Evolutionary conservation across 1,140 invertebrate species (phyloP).

Genomic region (Coboldia fuscipes): DNA sequence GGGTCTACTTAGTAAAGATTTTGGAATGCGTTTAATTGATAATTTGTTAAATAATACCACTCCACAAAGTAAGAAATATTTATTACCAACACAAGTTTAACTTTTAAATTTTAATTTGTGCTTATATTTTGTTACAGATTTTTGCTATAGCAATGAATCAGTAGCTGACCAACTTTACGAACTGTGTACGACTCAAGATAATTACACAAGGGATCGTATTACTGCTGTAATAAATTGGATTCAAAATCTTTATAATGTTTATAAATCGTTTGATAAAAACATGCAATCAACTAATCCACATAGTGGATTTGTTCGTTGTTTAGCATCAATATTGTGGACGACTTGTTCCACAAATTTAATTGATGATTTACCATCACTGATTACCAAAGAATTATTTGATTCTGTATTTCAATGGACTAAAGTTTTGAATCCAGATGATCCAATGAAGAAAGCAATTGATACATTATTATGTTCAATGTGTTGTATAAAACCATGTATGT

Average conservation of each 20-base stretch:
- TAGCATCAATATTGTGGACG: conserved; percentile 64
- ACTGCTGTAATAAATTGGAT: conserved; percentile 17
- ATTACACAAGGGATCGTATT: conserved; percentile 23
- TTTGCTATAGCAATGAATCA: conserved; percentile 29
- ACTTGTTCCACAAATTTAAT: conserved; percentile 33
- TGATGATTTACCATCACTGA: conserved; percentile 37
- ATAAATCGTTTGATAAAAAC: conserved; percentile 12
- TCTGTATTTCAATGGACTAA: conserved; percentile 56
- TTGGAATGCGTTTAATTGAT: conserved; percentile 32
- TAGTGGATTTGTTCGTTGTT: conserved; percentile 26
- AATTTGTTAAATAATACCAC: conserved; percentile 31
- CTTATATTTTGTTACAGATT: conserved; percentile 11
- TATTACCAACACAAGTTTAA: too few species aligned
- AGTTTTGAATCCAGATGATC: conserved; percentile 34
- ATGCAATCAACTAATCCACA: conserved; percentile 18
- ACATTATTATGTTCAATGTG: conserved; percentile 65
- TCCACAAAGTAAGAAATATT: conserved; percentile 12
- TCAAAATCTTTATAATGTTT: conserved; percentile 10
- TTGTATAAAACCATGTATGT: conserved; percentile 54
- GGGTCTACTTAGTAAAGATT: conserved; percentile 31
- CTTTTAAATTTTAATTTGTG: too few species aligned
- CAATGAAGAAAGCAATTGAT: conserved; percentile 49
- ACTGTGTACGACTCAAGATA: conserved; percentile 37
- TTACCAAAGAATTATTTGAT: conserved; percentile 47
- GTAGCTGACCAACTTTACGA: conserved; percentile 61